A percentile compares a stretch with the other conserved stretches of the same genome.
phyloP scores from a whole-genome alignment of 2,797 vertebrate genomes.

The Gambusia yucatana region DNA sequence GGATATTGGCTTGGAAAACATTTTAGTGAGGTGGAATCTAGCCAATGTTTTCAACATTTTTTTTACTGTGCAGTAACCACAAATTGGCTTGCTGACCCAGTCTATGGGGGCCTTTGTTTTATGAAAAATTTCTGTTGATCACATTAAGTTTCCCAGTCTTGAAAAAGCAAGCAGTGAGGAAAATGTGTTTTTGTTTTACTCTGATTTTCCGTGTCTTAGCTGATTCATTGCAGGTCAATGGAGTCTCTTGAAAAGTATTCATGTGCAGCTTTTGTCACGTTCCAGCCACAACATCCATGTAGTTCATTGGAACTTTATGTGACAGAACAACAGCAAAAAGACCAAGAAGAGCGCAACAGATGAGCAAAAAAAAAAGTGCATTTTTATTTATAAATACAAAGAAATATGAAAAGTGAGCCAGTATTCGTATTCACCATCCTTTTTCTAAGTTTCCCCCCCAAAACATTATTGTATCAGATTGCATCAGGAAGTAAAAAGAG shows the following conservation, averaged over 20 bases:
- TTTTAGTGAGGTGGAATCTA: constrained; percentile 16
- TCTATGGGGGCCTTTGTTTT: constrained; percentile 30
- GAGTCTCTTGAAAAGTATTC: neutral
- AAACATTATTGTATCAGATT: neutral
- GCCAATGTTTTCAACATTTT: constrained; percentile 36
- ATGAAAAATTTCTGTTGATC: constrained; percentile 35
- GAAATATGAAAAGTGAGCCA: neutral
- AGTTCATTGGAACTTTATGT: neutral
- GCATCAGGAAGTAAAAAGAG: neutral
- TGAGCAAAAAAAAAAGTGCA: neutral
- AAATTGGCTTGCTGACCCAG: constrained; percentile 37
- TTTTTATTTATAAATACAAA: neutral
- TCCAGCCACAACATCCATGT: neutral
- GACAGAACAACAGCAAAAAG: neutral
- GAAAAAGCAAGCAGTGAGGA: constrained; percentile 34
- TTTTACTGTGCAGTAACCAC: constrained; percentile 45
- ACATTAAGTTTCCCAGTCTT: constrained; percentile 26
- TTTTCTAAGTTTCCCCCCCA: neutral
- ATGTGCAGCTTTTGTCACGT: neutral
- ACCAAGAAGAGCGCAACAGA: neutral
- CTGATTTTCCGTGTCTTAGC: neutral
- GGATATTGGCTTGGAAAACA: constrained; percentile 32
- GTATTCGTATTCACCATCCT: neutral
- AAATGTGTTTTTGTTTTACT: constrained; percentile 25
- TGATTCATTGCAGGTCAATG: neutral